A percentile compares a stretch with the other conserved stretches of the same genome.
phyloP scores from a whole-genome alignment of 2,113 vertebrate genomes.

The Cochlearius cochlearius region DNA sequence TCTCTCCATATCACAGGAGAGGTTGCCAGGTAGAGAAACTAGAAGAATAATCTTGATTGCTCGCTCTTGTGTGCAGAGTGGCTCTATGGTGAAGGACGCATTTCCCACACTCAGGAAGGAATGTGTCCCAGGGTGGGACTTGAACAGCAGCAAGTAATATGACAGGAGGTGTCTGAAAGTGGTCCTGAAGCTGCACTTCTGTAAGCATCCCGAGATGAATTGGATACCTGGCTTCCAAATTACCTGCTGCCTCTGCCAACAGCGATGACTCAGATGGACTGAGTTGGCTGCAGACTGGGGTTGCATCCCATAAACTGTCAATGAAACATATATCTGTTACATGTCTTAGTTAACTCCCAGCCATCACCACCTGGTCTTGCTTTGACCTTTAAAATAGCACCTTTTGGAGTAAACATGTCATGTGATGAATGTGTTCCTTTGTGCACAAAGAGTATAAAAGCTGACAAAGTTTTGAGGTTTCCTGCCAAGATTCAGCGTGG shows the following conservation, averaged over 20 bases:
- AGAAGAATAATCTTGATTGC: neutral
- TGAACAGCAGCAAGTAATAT: neutral
- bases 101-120: neutral
- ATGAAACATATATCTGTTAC: accelerated
- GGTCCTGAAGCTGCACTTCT: neutral
- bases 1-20: neutral
- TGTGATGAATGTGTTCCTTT: neutral
- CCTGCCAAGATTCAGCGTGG: neutral
- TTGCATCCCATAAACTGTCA: neutral
- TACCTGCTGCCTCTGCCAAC: neutral
- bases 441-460: neutral
- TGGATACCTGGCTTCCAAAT: neutral
- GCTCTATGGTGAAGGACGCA: neutral
- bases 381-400: neutral
- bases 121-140: neutral
- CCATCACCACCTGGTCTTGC: neutral
- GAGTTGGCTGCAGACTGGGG: neutral
- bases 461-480: neutral
- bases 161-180: neutral
- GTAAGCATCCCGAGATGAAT: accelerated
- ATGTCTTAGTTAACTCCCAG: neutral
- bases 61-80: neutral
- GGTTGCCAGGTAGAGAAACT: neutral
- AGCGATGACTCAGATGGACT: neutral
- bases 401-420: neutral